Base-by-base conservation (phyloP, 2,888 invertebrate genomes). In the Tenthredo distinguenda region DNA sequence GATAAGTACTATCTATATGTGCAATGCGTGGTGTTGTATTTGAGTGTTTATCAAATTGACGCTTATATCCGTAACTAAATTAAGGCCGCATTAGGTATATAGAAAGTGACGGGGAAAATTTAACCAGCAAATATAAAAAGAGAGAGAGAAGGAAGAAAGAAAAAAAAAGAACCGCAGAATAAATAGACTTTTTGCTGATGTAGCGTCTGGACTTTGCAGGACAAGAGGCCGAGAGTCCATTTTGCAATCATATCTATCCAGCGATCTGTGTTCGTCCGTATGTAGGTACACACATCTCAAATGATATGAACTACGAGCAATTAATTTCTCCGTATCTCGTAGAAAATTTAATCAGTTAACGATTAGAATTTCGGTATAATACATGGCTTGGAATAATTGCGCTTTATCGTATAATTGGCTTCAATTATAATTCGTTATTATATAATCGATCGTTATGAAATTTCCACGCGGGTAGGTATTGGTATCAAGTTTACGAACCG, bases 181-280 rank as follows among this genome's bases (percentile, higher is more conserved):
- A 62, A 81, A 81, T 81, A 37, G 37, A 81, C 58, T 81, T 81
- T 81, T n/a, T 81, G 81, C 81, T 81, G 81, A 81, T 81, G 62
- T 62, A 62, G 81, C 81, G 81, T 81, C 81, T 81, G 81, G 40
- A 40, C 62, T 47, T 47, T 47, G 47, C 47, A 47, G 47, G 47
- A 47, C 15, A 55, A 34, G 79, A 34, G 47, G 40, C 40, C 34
- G 62, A 81, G 81, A 81, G 34, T 26, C 58, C 58, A 40, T 81
- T 62, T 34, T 37, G 31, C 40, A n/a, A 62, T 62, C 62, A 26
- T 62, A 21, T 62, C 62, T 58, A 15, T 62, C 21, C n/a, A 21
- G 47, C 43, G 74, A 40, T 74, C 77, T 77, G 31, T 47, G 31
- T 77, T 50, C 43, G 15, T 43, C 12, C 6, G 21, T 47, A 40